A percentile compares a stretch with the other conserved stretches of the same genome.
These are phyloP conservation scores for Silurus lanzhouensis DNA, from an alignment of 2,797 vertebrate species.

Conservation along the genomic window DNA sequence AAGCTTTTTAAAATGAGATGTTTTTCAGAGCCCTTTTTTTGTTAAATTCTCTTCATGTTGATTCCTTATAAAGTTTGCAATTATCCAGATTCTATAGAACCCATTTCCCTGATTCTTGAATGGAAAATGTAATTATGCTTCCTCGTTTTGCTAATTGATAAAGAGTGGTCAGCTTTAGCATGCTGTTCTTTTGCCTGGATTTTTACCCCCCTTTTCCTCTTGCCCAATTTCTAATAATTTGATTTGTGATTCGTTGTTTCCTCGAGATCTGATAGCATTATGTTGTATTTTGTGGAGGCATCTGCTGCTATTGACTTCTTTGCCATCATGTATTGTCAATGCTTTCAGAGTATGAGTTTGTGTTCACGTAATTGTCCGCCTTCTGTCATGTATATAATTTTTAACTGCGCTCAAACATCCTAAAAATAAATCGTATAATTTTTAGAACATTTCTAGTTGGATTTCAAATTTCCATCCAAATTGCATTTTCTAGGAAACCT, in stretches of 20 bases:
- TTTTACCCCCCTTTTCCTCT: neutral
- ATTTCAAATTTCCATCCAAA: neutral
- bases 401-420: neutral
- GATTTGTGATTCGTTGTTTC: neutral
- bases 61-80: constrained; percentile 58
- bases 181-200: neutral
- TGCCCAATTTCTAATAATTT: neutral
- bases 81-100: constrained; percentile 54
- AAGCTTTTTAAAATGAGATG: constrained; percentile 11
- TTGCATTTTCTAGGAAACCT: neutral
- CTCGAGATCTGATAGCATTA: neutral
- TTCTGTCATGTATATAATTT: neutral
- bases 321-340: neutral
- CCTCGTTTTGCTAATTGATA: constrained; percentile 42
- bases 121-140: constrained; percentile 54
- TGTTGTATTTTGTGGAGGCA: neutral
- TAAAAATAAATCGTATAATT: neutral
- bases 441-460: neutral
- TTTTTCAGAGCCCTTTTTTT: neutral
- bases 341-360: neutral
- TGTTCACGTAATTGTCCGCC: neutral
- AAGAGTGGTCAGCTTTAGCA: constrained; percentile 44
- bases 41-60: neutral
- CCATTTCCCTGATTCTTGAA: constrained; percentile 28
- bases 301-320: neutral